Percentiles rank a stretch among this genome's conserved stretches.
These are phyloP conservation scores for Eubasilissa regina DNA, from an alignment of 1,140 invertebrate species.

Conservation along the genomic window DNA sequence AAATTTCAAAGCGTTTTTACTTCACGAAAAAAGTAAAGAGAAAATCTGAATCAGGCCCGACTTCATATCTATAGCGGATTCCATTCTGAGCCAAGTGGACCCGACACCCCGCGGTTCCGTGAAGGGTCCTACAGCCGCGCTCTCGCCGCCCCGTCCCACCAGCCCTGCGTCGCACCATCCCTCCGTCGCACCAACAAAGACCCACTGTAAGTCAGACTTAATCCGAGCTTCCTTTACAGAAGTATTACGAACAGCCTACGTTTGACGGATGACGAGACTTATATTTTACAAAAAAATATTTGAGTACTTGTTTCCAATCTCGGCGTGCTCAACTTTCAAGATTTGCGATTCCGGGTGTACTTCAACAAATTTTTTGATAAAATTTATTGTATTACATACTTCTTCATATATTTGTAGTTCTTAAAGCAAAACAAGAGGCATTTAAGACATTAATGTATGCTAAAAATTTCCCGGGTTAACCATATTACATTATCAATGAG, in stretches of 20 bases:
- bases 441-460: too few relatives aligned
- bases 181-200: background rate
- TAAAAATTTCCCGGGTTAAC: too few relatives aligned
- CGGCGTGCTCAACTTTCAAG: too few relatives aligned
- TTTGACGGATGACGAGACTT: conserved; percentile 11
- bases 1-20: too few relatives aligned
- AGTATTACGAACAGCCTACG: background rate
- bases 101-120: conserved; percentile 1
- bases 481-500: too few relatives aligned
- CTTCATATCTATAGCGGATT: background rate
- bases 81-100: background rate
- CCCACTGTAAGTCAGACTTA: background rate
- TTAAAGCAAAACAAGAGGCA: too few relatives aligned
- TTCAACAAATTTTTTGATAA: too few relatives aligned
- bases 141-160: background rate
- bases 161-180: background rate
- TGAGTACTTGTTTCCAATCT: too few relatives aligned
- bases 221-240: conserved; percentile 3
- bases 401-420: too few relatives aligned
- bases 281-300: conserved; percentile 17
- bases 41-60: background rate
- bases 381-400: too few relatives aligned
- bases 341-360: too few relatives aligned
- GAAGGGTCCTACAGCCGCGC: conserved; percentile 3
- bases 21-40: background rate